Evolutionary conservation across 2,888 invertebrate genomes (phyloP).

Genomic region (Orthosia gracilis): DNA sequence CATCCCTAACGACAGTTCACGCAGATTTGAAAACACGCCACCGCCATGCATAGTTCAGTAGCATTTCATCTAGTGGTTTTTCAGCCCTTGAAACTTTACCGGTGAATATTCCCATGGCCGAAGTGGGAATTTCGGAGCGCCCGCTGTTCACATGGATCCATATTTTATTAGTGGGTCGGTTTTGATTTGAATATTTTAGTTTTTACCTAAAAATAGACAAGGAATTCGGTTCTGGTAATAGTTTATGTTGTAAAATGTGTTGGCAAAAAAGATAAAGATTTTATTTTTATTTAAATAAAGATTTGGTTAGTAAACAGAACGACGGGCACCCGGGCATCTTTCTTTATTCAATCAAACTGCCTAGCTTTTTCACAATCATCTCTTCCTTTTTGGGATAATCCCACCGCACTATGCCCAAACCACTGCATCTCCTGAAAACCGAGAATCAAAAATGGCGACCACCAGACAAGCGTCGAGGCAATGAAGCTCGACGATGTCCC

Average conservation of each 20-base stretch:
- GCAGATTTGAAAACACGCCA: constrained; percentile 35
- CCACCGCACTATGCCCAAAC: too few species aligned
- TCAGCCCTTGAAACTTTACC: constrained; percentile 52
- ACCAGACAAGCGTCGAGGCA: too few species aligned
- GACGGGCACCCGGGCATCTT: too few species aligned
- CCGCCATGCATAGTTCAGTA: constrained; percentile 53
- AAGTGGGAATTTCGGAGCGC: constrained; percentile 43
- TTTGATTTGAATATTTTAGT: constrained; percentile 50
- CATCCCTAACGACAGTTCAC: constrained; percentile 42
- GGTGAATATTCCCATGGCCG: constrained; percentile 51
- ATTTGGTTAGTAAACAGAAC: too few species aligned
- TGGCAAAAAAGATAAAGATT: not conserved
- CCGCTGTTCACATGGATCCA: constrained; percentile 53
- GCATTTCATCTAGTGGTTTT: constrained; percentile 58
- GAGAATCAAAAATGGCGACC: too few species aligned
- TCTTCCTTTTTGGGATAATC: too few species aligned
- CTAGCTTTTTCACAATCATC: too few species aligned
- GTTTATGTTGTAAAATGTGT: not conserved
- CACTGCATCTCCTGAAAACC: too few species aligned
- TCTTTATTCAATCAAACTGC: too few species aligned
- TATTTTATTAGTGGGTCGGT: constrained; percentile 59
- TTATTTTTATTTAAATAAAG: too few species aligned
- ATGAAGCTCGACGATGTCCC: too few species aligned
- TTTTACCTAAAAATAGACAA: constrained; percentile 13
- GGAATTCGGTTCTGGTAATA: not conserved